Base-by-base conservation (phyloP, 30 jellyfish, hydroid and myxozoan genomes). In the Aurelia sp. region DNA sequence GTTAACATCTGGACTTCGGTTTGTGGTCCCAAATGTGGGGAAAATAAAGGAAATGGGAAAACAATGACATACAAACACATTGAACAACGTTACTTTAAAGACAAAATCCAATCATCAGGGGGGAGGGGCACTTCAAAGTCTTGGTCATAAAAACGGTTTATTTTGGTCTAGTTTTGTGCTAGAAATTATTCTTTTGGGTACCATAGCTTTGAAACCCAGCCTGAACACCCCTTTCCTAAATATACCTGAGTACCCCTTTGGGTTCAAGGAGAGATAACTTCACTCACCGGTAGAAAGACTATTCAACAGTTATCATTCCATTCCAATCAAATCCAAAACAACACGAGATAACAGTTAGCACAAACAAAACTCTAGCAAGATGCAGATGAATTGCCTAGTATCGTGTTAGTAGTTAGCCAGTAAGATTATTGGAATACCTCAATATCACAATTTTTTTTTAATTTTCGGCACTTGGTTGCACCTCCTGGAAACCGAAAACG, bases 401-500 rank as follows among this genome's bases (percentile, higher is more conserved):
- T 21, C 68, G 27, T 59, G 68, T 59, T 59, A 59, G 68, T 10
- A 59, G 68, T 59, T 59, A 17, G 68, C 68, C 4, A 59, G 10
- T 59, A 59, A 59, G 68, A 59, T 2, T 59, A 59, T 59, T 59
- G 68, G 68, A 59, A 17, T 59, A 59, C 68, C 68, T 59, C 68
- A 59, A 59, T 59, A 59, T 59, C 68, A 59, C 68, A 59, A 59
- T 10, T 59, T 59, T 59, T 59, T 6, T 59, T 59, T 6, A 59
- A 59, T 59, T 59, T 59, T 59, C 68, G 20, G 27, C 68, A 59
- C 68, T 59, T 59, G 27, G 68, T 59, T 59, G 68, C 68, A 59
- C 68, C 68, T 59, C 68, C 68, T 59, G 68, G 68, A 59, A 59
- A 59, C 68, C 68, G 68, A 59, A 59, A 59, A 10, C 68, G 68